Conservation (phyloP, 2,113 vertebrate genomes). For the Forbesichthys papilliferus region DNA sequence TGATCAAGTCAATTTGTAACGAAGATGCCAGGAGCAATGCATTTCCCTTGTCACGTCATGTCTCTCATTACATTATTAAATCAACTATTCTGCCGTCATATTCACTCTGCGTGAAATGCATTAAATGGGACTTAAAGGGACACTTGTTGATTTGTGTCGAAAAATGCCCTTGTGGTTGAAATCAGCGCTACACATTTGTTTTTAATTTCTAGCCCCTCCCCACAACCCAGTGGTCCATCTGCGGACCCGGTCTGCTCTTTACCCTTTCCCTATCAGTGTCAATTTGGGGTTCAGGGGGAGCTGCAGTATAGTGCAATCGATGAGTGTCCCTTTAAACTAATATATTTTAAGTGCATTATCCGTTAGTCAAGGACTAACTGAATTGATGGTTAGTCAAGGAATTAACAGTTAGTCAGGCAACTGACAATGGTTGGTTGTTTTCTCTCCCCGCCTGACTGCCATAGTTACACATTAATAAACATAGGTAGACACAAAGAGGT, state of each 20-base stretch:
- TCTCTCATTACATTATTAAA: conserved; percentile 66
- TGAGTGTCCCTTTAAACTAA: too few relatives aligned
- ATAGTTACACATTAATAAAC: conserved; percentile 15
- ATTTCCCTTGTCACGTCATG: conserved; percentile 27
- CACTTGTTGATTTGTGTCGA: too few relatives aligned
- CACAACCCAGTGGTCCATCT: too few relatives aligned
- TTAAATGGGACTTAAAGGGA: conserved; percentile 15
- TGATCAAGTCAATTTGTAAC: conserved; percentile 47
- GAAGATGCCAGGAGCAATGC: conserved; percentile 61
- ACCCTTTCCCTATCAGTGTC: too few relatives aligned
- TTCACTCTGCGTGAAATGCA: background rate
- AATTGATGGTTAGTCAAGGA: conserved; percentile 26
- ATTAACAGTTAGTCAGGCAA: conserved; percentile 26
- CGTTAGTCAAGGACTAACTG: background rate
- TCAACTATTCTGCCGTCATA: conserved; percentile 18
- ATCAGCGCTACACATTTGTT: background rate
- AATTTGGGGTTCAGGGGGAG: too few relatives aligned
- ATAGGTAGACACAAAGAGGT: conserved; percentile 12
- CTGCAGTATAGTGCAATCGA: too few relatives aligned
- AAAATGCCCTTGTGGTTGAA: too few relatives aligned
- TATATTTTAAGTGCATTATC: conserved; percentile 24
- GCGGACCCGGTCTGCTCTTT: too few relatives aligned
- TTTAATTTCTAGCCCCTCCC: background rate
- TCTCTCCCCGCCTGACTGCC: conserved; percentile 8
- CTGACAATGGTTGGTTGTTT: conserved; percentile 12